Base-by-base conservation (phyloP, 2,888 invertebrate genomes). In the Phyllotreta striolata region DNA sequence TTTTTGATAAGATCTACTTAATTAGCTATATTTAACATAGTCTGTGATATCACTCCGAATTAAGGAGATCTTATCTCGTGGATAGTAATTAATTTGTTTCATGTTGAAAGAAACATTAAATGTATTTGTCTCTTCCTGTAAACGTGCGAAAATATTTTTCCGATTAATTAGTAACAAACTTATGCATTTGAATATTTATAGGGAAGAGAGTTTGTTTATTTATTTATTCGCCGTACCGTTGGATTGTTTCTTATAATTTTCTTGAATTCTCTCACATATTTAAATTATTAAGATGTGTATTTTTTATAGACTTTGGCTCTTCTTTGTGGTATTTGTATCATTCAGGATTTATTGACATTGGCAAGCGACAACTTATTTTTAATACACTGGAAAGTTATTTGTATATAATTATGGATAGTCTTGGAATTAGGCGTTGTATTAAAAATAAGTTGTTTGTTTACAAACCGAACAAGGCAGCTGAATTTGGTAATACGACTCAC, bases 331-430 rank as follows among this genome's bases (percentile, higher is more conserved):
- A n/a, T 38, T 49, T 39, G 52, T 39, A 52, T 38, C 52, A 39
- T 38, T 58, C 58, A 58, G 58, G 51, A 37, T 43, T 62, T 59
- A n/a, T 55, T 47, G 34, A 49, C 55, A 59, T 47, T 58, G 41
- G 12, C 47, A 12, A 46, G 38, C 43, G 44, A 41, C 13, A 55
- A 62, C 62, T 49, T 65, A 66, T 66, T 59, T 58, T 66, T 59
- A 55, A 62, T 62, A 52, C 38, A 55, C 13, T 24, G 56, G 58
- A 56, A 40, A 35, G 58, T 58, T 62, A 47, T 61, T 61, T 44
- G 62, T 66, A 63, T 63, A 63, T 66, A 66, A 62, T 58, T 60
- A 58, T 62, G 24, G 37, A 37, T 59, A 57, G 51, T 51, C 43
- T 60, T 56, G 52, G 64, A 64, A 13, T 55, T 56, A 41, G 55